Evolutionary conservation across 2,888 invertebrate genomes (phyloP).

Genomic region (Busseola fusca): DNA sequence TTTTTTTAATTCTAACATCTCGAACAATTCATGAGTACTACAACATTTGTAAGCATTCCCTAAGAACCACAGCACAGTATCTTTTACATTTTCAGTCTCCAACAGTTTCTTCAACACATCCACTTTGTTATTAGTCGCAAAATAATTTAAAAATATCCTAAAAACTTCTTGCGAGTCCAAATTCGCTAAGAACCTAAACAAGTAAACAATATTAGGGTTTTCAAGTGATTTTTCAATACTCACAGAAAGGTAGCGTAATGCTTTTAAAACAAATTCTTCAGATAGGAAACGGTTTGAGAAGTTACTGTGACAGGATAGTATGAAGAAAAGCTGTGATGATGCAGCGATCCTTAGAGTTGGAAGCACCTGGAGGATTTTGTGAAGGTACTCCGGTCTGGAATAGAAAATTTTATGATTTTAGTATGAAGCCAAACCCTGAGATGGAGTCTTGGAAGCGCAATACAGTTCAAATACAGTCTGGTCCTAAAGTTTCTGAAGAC

Average conservation of each 20-base stretch:
- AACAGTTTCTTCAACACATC: constrained; percentile 63
- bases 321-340: constrained; percentile 71
- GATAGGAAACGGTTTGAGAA: constrained; percentile 63
- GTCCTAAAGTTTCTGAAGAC: neutral
- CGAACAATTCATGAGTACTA: constrained; percentile 66
- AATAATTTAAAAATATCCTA: constrained; percentile 63
- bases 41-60: constrained; percentile 75
- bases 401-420: neutral
- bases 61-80: constrained; percentile 76
- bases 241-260: constrained; percentile 60
- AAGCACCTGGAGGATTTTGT: constrained; percentile 64
- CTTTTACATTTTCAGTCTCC: constrained; percentile 56
- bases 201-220: constrained; percentile 65
- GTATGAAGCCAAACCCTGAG: neutral
- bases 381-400: constrained; percentile 74
- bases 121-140: constrained; percentile 62
- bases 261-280: constrained; percentile 62
- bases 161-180: constrained; percentile 60
- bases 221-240: constrained; percentile 61
- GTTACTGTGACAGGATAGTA: constrained; percentile 75
- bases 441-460: neutral
- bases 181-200: constrained; percentile 77
- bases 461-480: neutral
- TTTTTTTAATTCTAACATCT: constrained; percentile 37
- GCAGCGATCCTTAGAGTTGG: constrained; percentile 56